Evolutionary conservation across 2,888 invertebrate genomes (phyloP).

Genomic region (Heliconius erato): DNA sequence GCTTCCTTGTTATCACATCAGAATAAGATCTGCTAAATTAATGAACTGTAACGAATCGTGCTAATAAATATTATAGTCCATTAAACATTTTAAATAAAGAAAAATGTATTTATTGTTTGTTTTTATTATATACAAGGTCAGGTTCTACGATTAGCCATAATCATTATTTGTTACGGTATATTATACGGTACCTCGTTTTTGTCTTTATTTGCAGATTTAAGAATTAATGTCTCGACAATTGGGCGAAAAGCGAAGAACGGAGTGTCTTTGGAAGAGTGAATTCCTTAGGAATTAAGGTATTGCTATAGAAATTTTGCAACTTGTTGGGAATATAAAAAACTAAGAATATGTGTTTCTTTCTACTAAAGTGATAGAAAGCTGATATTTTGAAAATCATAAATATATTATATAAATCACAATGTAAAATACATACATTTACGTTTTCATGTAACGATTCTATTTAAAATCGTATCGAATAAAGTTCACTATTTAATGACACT

Average conservation of each 20-base stretch:
- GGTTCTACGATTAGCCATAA: neutral
- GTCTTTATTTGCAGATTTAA: neutral
- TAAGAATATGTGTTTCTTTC: too few species aligned
- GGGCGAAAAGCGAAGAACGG: too few species aligned
- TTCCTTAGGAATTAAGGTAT: too few species aligned
- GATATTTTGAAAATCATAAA: too few species aligned
- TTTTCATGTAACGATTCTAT: too few species aligned
- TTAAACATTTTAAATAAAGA: neutral
- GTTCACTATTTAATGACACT: slow-evolving; percentile 41
- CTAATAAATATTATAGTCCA: neutral
- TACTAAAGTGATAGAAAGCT: too few species aligned
- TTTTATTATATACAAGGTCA: slow-evolving; percentile 3
- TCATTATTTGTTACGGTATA: neutral
- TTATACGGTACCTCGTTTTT: neutral
- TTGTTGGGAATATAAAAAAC: too few species aligned
- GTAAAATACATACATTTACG: too few species aligned
- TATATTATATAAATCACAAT: too few species aligned
- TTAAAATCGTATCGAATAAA: slow-evolving; percentile 37
- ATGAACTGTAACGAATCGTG: neutral
- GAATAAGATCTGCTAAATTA: neutral
- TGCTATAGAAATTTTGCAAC: too few species aligned
- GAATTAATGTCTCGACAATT: neutral
- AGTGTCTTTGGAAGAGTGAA: too few species aligned
- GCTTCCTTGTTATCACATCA: slow-evolving; percentile 13
- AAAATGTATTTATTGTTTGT: slow-evolving; percentile 3